Percentiles rank a stretch among this genome's conserved stretches.
Evolutionary conservation across 1,140 invertebrate genomes (phyloP).

Genomic region (Drosophila ficusphila): DNA sequence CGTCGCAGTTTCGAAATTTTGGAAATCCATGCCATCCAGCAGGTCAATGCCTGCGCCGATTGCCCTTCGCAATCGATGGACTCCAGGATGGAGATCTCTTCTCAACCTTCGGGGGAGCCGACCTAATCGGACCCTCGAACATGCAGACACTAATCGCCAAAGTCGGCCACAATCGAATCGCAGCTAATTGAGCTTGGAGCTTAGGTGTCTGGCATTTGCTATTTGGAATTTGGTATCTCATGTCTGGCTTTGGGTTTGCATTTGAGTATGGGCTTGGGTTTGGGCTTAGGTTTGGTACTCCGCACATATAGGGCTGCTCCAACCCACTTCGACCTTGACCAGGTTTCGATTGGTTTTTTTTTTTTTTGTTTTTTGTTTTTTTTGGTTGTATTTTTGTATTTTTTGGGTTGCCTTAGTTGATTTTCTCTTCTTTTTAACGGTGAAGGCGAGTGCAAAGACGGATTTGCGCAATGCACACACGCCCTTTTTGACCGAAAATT

Average conservation of each 20-base stretch:
- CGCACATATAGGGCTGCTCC: conserved; percentile 13
- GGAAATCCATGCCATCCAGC: background rate
- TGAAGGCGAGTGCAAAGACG: conserved; percentile 31
- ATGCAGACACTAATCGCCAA: background rate
- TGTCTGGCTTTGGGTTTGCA: conserved; percentile 28
- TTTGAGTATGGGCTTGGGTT: too few species aligned
- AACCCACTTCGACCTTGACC: conserved; percentile 60
- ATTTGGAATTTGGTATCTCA: conserved; percentile 9
- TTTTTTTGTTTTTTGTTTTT: conserved; percentile 4
- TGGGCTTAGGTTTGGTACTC: background rate
- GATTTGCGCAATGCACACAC: conserved; percentile 64
- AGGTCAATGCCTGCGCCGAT: background rate
- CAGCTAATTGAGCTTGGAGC: conserved; percentile 23
- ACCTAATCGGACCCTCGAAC: too few species aligned
- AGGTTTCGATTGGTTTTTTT: conserved; percentile 40
- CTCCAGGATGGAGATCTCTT: too few species aligned
- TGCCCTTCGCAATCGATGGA: too few species aligned
- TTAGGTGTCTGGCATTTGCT: conserved; percentile 2
- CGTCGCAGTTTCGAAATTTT: conserved; percentile 2
- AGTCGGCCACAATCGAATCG: conserved; percentile 17
- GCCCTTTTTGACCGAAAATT: conserved; percentile 67
- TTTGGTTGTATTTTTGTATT: background rate
- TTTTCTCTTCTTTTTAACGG: conserved; percentile 20
- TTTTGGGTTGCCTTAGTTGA: background rate
- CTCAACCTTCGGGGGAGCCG: too few species aligned